A percentile compares a stretch with the other conserved stretches of the same genome.
Evolutionary conservation across 2,797 vertebrate genomes (phyloP).

Genomic region (Adrianichthys oophorus): DNA sequence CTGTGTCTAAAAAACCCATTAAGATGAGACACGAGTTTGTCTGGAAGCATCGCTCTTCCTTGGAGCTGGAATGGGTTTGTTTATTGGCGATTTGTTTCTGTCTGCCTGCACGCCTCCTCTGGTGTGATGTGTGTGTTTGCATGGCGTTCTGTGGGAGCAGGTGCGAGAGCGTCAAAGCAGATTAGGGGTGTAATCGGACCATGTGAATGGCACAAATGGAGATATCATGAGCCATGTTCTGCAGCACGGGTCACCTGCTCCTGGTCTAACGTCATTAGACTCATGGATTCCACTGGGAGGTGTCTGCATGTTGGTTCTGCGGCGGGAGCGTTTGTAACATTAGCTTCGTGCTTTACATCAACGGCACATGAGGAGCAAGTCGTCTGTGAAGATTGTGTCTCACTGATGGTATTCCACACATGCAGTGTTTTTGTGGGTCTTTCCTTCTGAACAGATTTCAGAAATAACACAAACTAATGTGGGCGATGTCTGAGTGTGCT

Average conservation of each 20-base stretch:
- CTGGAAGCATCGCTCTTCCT: background rate
- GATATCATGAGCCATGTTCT: slow-evolving; percentile 52
- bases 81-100: slow-evolving; percentile 1
- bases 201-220: slow-evolving; percentile 51
- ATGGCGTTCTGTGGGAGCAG: slow-evolving; percentile 48
- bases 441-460: slow-evolving; percentile 45
- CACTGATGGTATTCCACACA: slow-evolving; percentile 19
- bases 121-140: slow-evolving; percentile 16
- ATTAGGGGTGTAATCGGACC: slow-evolving; percentile 55
- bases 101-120: background rate
- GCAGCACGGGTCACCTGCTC: slow-evolving; percentile 55
- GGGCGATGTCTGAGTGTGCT: slow-evolving; percentile 1
- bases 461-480: slow-evolving; percentile 24
- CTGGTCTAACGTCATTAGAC: slow-evolving; percentile 55
- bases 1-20: background rate
- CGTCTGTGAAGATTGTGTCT: slow-evolving; percentile 42
- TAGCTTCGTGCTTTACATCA: slow-evolving; percentile 3
- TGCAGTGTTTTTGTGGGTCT: slow-evolving; percentile 6
- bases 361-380: slow-evolving; percentile 17
- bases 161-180: slow-evolving; percentile 47
- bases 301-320: slow-evolving; percentile 2
- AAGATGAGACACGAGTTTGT: background rate
- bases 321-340: slow-evolving; percentile 1
- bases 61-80: background rate
- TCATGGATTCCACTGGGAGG: slow-evolving; percentile 15